Percentiles rank a stretch among this genome's conserved stretches.
Evolutionary conservation across 2,113 vertebrate genomes (phyloP).

Genomic region (Cygnus buccinator): DNA sequence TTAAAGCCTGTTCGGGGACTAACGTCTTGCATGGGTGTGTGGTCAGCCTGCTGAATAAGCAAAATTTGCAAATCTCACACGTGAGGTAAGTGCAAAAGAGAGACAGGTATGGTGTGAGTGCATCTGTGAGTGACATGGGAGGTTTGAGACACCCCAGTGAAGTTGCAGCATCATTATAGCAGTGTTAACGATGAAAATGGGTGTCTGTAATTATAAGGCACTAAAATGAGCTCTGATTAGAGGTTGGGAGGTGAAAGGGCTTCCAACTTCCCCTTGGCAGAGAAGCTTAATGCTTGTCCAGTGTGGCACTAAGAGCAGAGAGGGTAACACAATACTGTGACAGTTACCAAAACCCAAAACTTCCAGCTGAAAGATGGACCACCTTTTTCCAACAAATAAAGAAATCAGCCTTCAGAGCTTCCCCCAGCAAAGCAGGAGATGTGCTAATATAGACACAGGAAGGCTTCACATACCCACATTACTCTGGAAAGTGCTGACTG

Average conservation of each 20-base stretch:
- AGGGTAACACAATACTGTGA: neutral
- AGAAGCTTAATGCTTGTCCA: neutral
- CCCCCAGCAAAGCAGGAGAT: neutral
- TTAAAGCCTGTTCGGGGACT: neutral
- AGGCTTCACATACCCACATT: neutral
- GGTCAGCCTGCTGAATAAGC: neutral
- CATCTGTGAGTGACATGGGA: neutral
- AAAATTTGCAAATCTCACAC: neutral
- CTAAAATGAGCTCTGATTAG: neutral
- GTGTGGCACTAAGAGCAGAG: neutral
- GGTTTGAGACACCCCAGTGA: neutral
- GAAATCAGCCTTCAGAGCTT: neutral
- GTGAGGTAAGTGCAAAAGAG: neutral
- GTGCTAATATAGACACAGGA: neutral
- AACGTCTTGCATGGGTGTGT: neutral
- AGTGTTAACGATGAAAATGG: neutral
- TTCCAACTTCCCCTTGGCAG: neutral
- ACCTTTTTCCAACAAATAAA: neutral
- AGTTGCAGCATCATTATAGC: neutral
- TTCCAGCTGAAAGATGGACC: neutral
- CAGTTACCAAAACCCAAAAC: neutral
- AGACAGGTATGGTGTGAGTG: neutral
- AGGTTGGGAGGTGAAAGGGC: neutral
- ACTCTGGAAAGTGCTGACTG: neutral
- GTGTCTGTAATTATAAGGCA: neutral